These are phyloP conservation scores for Brachyalestes nurse DNA, from an alignment of 2,797 vertebrate species.

Conservation along the genomic window DNA sequence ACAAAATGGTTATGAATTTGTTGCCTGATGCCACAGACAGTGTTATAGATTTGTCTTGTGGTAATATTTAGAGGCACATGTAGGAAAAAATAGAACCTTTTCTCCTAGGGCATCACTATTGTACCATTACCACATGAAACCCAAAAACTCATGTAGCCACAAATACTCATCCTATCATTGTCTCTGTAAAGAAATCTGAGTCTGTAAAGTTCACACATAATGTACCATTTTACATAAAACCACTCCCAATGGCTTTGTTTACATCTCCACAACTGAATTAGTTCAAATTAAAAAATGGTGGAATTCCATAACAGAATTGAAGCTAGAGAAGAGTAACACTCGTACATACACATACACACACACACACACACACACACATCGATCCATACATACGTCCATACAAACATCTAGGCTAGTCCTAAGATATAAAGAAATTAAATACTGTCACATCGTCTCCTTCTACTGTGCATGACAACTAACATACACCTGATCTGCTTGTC, in stretches of 20 bases:
- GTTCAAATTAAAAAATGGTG: background rate
- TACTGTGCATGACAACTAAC: conserved; percentile 11
- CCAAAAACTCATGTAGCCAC: background rate
- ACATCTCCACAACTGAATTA: background rate
- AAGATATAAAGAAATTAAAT: background rate
- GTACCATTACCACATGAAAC: background rate
- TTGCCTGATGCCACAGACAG: background rate
- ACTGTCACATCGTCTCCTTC: background rate
- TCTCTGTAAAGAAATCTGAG: background rate
- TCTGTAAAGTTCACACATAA: background rate
- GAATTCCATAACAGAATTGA: background rate
- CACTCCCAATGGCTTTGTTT: background rate
- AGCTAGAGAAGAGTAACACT: background rate
- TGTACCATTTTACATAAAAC: background rate
- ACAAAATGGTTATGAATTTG: background rate
- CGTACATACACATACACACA: no score
- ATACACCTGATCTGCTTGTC: background rate
- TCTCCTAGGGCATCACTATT: background rate
- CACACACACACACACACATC: no score
- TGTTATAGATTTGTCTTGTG: background rate
- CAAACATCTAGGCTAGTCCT: background rate
- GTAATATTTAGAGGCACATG: background rate
- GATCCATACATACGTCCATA: background rate
- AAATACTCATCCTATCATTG: background rate
- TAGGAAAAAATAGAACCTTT: no score